A percentile compares a stretch with the other conserved stretches of the same genome.
phyloP scores from a whole-genome alignment of 2,888 invertebrate species.

The Megalurothrips usitatus region DNA sequence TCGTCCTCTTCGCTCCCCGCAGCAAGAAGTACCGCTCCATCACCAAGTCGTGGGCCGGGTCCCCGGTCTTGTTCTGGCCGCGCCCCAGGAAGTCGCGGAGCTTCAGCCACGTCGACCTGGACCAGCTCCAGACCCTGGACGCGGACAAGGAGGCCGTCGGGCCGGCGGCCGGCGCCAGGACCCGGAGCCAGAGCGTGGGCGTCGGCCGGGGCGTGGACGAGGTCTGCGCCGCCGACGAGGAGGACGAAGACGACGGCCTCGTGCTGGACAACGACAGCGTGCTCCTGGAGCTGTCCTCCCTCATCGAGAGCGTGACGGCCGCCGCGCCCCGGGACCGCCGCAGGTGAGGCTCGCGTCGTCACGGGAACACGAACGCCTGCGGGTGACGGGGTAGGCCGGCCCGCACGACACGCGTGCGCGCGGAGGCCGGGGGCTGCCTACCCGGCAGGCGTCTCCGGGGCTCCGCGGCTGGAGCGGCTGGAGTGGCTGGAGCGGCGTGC shows the following conservation, averaged over 20 bases:
- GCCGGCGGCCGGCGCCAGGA: background rate
- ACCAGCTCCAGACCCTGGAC: background rate
- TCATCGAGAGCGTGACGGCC: slow-evolving; percentile 6
- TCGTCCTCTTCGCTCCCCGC: background rate
- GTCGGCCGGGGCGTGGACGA: background rate
- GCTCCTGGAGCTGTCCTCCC: slow-evolving; percentile 18
- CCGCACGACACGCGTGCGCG: background rate
- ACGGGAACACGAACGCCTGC: background rate
- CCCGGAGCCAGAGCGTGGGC: background rate
- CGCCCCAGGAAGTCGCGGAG: background rate
- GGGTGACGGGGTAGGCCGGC: background rate
- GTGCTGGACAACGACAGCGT: background rate
- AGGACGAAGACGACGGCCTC: background rate
- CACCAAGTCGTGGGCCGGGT: slow-evolving; percentile 3
- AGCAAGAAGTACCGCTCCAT: background rate
- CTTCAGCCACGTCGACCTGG: background rate
- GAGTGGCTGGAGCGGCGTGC: no score
- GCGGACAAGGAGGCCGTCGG: background rate
- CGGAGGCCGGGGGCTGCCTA: background rate
- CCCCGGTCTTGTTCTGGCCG: slow-evolving; percentile 5
- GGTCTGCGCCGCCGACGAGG: background rate
- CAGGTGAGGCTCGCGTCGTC: background rate
- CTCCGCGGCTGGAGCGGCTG: no score
- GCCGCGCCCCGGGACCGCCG: background rate
- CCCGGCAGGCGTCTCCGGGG: no score